Evolutionary conservation across 2,888 invertebrate species (phyloP).

Genomic region (Luffia ferchaultella): DNA sequence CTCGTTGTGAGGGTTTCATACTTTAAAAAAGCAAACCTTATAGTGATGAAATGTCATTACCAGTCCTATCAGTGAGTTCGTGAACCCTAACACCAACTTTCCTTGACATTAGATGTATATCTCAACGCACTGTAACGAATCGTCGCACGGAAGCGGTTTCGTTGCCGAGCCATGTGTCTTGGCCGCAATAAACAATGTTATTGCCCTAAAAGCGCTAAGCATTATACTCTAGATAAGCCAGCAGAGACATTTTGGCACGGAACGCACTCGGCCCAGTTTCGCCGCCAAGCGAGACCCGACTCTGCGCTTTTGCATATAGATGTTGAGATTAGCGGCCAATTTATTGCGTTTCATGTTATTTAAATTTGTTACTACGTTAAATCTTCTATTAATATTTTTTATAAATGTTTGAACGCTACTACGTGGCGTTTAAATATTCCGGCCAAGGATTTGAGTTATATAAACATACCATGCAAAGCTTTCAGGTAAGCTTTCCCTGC

Average conservation of each 20-base stretch:
- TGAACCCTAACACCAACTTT: no score
- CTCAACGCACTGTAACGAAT: no score
- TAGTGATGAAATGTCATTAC: no score
- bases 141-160: background rate
- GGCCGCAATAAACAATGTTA: constrained; percentile 45
- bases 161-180: constrained; percentile 10
- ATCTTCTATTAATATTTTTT: no score
- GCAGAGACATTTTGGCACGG: constrained; percentile 63
- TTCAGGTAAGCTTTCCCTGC: constrained; percentile 95
- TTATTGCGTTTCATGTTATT: background rate
- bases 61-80: no score
- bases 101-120: no score
- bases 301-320: constrained; percentile 61
- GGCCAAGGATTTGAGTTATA: constrained; percentile 10
- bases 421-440: no score
- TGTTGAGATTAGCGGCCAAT: constrained; percentile 32
- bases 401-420: no score
- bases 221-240: constrained; percentile 62
- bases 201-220: constrained; percentile 43
- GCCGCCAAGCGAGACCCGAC: constrained; percentile 47
- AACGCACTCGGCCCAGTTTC: constrained; percentile 39
- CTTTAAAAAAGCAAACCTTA: no score
- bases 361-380: background rate
- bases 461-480: constrained; percentile 88
- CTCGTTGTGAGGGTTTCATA: no score